These are phyloP conservation scores for Euborellia annulipes DNA, from an alignment of 1,140 invertebrate species.

Conservation along the genomic window DNA sequence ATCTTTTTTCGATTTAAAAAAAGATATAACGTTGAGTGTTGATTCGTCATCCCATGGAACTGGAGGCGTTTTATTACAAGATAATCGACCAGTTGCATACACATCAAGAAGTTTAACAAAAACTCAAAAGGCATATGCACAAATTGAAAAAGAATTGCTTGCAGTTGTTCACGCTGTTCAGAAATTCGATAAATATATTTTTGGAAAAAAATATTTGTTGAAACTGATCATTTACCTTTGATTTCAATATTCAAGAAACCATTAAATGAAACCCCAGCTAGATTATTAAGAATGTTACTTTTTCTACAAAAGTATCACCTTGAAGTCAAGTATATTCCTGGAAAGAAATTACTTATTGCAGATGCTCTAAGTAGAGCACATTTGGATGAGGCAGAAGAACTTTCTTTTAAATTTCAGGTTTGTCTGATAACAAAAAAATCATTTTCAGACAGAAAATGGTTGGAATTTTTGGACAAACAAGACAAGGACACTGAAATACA, in stretches of 20 bases:
- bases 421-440: too few species aligned
- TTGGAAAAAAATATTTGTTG: conserved; percentile 26
- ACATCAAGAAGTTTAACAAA: conserved; percentile 14
- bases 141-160: conserved; percentile 33
- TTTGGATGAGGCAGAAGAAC: too few species aligned
- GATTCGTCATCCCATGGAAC: conserved; percentile 11
- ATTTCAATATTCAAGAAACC: conserved; percentile 26
- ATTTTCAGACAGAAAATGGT: too few species aligned
- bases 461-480: too few species aligned
- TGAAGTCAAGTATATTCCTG: conserved; percentile 13
- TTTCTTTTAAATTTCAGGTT: too few species aligned
- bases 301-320: conserved; percentile 25
- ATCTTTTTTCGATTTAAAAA: too few species aligned
- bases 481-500: too few species aligned
- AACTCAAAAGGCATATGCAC: conserved; percentile 20
- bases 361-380: conserved; percentile 2
- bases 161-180: conserved; percentile 29
- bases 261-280: conserved; percentile 21
- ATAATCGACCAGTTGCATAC: conserved; percentile 23
- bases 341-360: neutral
- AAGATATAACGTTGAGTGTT: too few species aligned
- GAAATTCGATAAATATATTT: conserved; percentile 26
- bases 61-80: conserved; percentile 16
- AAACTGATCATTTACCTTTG: conserved; percentile 31
- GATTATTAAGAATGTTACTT: conserved; percentile 29